Percentiles rank a stretch among this genome's conserved stretches.
phyloP scores from a whole-genome alignment of 2,888 invertebrate genomes.

The Trichopoda pennipes region DNA sequence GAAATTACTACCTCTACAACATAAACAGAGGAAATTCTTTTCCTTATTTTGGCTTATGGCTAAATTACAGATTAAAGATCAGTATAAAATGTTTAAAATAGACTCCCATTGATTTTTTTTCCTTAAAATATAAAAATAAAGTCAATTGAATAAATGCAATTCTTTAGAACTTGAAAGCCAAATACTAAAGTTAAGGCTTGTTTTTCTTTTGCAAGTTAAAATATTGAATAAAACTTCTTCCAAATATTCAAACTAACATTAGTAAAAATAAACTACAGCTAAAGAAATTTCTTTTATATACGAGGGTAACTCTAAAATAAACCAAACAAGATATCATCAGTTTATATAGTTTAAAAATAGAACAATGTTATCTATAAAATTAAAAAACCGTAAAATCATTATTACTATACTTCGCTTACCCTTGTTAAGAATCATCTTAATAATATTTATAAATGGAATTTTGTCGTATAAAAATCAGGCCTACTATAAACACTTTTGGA shows the following conservation, averaged over 20 bases:
- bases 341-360: too few relatives aligned
- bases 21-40: conserved; percentile 26
- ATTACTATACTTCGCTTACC: too few relatives aligned
- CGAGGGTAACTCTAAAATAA: not conserved
- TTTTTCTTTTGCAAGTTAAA: conserved; percentile 18
- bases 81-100: conserved; percentile 56
- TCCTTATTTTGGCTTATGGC: conserved; percentile 60
- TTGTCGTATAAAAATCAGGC: too few relatives aligned
- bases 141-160: conserved; percentile 36
- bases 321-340: too few relatives aligned
- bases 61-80: conserved; percentile 66
- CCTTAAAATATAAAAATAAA: conserved; percentile 5
- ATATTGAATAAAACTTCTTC: conserved; percentile 39
- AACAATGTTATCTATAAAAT: too few relatives aligned
- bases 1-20: conserved; percentile 63
- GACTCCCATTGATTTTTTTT: conserved; percentile 42
- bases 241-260: conserved; percentile 10
- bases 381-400: too few relatives aligned
- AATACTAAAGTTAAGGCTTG: conserved; percentile 4
- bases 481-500: too few relatives aligned
- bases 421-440: too few relatives aligned
- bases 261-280: not conserved
- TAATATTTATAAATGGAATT: too few relatives aligned
- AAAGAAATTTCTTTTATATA: conserved; percentile 3
- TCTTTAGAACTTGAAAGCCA: conserved; percentile 8